Base-by-base conservation (phyloP, 2,888 invertebrate genomes). In the Heliconius ethilla region DNA sequence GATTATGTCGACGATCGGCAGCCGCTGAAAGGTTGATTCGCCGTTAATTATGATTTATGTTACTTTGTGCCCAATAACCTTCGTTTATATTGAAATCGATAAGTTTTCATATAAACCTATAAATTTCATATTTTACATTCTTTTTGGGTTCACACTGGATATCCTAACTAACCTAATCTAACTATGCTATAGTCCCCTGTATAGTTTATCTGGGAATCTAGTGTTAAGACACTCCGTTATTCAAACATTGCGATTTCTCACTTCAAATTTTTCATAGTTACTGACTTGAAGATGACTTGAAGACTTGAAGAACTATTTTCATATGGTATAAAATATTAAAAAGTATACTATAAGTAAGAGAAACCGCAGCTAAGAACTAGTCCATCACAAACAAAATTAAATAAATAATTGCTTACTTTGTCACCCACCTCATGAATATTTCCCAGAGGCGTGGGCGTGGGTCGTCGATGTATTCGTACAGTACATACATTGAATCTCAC, bases 41-140 rank as follows among this genome's bases (percentile, higher is more conserved):
- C 81, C 74, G 86, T 88, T 93, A 93, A 93, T 93, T 92, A 93
- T 93, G 91, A 93, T 93, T 93, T 93, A 93, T 91, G 79, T 82
- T 70, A 33, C 45, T 63, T 55, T 29, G 37, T n/a, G 25, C 6
- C 22, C 40, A 63, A 72, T 72, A 72, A 33, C 29, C 51, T 33
- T 66, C 40, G 45, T 55, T n/a, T 25, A 67, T n/a, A 67, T 45
- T 66, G 33, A 59, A 59, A 69, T 75, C 70, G 29, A 72, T 72
- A 22, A 55, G 13, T 29, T 70, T 55, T 63, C 27, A 63, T 63
- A 63, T 15, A 0, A 63, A 62, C 11, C 25, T 63, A 27, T 27
- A 29, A 27, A 59, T 59, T 59, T 62, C 4, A 25, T 27, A 0
- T 62, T 63, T 29, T 63, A 27, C 6, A 15, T 63, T 27, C 13